These are phyloP conservation scores for Manis javanica DNA, from an alignment of 2,797 vertebrate genomes.

Conservation along the genomic window DNA sequence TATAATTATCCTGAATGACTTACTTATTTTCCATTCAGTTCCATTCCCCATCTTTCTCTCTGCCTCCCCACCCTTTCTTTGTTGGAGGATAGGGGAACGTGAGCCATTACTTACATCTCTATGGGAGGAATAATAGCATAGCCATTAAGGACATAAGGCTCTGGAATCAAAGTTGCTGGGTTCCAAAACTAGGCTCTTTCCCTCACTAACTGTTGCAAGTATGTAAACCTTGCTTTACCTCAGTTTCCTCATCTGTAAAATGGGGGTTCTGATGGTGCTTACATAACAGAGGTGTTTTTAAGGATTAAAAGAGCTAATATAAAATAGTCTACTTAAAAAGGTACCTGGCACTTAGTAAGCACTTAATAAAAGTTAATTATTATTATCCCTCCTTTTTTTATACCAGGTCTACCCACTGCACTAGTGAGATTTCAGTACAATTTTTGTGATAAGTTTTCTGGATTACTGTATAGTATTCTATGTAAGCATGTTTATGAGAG, in stretches of 20 bases:
- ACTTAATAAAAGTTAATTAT: neutral
- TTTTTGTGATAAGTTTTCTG: neutral
- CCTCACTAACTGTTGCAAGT: neutral
- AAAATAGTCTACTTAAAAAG: neutral
- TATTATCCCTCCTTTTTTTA: neutral
- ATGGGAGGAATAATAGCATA: neutral
- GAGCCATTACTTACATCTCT: neutral
- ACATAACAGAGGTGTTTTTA: neutral
- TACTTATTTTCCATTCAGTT: slow-evolving; percentile 43
- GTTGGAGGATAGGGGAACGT: neutral
- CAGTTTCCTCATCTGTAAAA: neutral
- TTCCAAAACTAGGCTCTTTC: neutral
- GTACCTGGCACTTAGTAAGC: neutral
- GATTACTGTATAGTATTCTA: neutral
- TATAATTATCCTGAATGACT: slow-evolving; percentile 3
- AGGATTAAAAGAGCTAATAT: neutral
- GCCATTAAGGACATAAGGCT: neutral
- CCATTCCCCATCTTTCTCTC: neutral
- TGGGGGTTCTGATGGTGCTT: neutral
- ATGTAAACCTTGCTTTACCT: neutral
- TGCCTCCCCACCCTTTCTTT: neutral
- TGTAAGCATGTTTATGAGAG: neutral
- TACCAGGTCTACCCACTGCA: neutral
- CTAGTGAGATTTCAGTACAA: neutral
- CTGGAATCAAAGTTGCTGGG: neutral